Evolutionary conservation across 2,797 vertebrate species (phyloP).

Genomic region (Sebastes minor): DNA sequence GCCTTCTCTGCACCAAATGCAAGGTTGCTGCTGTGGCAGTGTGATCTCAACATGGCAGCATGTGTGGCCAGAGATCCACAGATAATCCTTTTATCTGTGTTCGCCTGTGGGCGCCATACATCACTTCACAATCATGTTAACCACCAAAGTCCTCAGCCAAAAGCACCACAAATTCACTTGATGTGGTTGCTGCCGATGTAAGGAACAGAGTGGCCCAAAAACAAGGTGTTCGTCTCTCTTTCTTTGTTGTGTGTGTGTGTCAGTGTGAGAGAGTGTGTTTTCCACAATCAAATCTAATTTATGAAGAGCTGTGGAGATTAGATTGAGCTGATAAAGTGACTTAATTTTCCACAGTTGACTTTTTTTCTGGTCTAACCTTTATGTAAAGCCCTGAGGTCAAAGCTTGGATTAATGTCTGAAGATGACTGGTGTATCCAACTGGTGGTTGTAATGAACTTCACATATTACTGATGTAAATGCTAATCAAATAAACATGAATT

Average conservation of each 20-base stretch:
- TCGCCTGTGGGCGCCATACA: constrained; percentile 64
- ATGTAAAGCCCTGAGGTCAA: constrained; percentile 42
- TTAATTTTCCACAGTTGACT: constrained; percentile 76
- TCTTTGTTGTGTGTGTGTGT: neutral
- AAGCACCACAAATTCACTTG: constrained; percentile 66
- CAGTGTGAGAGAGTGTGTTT: neutral
- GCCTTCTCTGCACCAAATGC: constrained; percentile 43
- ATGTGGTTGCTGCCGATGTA: constrained; percentile 64
- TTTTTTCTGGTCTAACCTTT: constrained; percentile 68
- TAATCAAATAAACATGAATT: neutral
- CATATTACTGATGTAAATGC: neutral
- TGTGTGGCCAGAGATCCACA: constrained; percentile 60
- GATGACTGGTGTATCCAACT: neutral
- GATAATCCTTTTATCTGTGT: constrained; percentile 74
- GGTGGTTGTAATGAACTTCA: neutral
- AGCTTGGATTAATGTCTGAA: constrained; percentile 33
- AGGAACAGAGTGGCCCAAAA: constrained; percentile 34
- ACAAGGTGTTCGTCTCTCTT: constrained; percentile 37
- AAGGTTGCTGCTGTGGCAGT: constrained; percentile 61
- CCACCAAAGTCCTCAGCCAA: constrained; percentile 60
- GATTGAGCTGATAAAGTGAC: constrained; percentile 81
- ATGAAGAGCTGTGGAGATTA: constrained; percentile 68
- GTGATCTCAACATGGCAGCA: constrained; percentile 44
- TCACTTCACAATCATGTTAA: constrained; percentile 78
- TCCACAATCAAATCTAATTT: constrained; percentile 72